Evolutionary conservation across 2,888 invertebrate species (phyloP).

Genomic region (Mimachlamys varia): DNA sequence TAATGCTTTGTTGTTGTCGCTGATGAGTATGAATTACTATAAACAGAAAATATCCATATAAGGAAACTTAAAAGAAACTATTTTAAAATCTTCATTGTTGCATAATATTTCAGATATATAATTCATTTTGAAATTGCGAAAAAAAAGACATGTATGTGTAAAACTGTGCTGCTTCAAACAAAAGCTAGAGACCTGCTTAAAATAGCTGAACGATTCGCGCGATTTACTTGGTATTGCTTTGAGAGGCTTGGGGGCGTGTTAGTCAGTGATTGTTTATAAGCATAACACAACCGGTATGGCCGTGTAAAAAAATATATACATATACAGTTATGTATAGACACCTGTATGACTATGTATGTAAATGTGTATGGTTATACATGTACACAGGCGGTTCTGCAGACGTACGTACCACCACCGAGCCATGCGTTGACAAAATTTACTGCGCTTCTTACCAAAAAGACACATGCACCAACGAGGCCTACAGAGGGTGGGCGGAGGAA

Average conservation of each 20-base stretch:
- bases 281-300: too few species aligned
- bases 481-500: constrained; percentile 61
- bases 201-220: neutral
- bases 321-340: neutral
- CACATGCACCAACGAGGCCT: constrained; percentile 59
- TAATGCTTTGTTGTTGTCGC: neutral
- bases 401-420: neutral
- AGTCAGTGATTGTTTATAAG: too few species aligned
- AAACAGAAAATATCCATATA: too few species aligned
- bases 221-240: neutral
- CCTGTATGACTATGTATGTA: neutral
- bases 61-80: too few species aligned
- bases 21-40: too few species aligned
- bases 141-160: too few species aligned
- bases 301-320: too few species aligned
- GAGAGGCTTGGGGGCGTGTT: neutral
- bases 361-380: neutral
- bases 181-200: neutral
- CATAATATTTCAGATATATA: too few species aligned
- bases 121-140: too few species aligned
- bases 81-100: too few species aligned
- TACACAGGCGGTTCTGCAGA: neutral
- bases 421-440: constrained; percentile 42
- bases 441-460: constrained; percentile 59
- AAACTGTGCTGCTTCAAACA: too few species aligned